Conservation (phyloP, 2,888 invertebrate genomes). For the Zhuqinia jingwanae region DNA sequence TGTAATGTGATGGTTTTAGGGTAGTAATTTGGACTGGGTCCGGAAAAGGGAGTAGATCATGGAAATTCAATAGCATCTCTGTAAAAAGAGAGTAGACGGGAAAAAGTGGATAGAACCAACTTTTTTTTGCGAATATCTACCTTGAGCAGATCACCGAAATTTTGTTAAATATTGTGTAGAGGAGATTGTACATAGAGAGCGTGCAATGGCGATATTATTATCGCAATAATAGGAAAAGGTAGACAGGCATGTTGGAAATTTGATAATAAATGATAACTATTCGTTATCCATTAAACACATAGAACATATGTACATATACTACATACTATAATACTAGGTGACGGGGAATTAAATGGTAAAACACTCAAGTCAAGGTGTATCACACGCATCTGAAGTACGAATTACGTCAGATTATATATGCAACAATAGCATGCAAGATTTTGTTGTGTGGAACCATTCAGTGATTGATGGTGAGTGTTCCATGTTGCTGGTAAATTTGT, state of each 20-base stretch:
- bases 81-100: too few species aligned
- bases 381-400: neutral
- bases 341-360: neutral
- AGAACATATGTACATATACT: neutral
- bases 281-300: neutral
- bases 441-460: neutral
- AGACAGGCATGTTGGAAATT: neutral
- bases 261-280: neutral
- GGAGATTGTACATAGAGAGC: neutral
- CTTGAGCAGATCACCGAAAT: too few species aligned
- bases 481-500: slow-evolving; percentile 45
- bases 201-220: too few species aligned
- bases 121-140: too few species aligned
- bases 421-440: neutral
- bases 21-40: too few species aligned
- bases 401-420: slow-evolving; percentile 31
- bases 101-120: too few species aligned
- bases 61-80: too few species aligned
- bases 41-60: too few species aligned
- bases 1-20: too few species aligned
- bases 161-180: too few species aligned
- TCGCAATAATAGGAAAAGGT: neutral
- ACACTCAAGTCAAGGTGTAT: neutral
- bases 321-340: neutral
- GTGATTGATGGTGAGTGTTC: neutral